Percentiles rank a stretch among this genome's conserved stretches.
Conservation (phyloP, 2,888 invertebrate genomes). For the Cheilosia vernalis region DNA sequence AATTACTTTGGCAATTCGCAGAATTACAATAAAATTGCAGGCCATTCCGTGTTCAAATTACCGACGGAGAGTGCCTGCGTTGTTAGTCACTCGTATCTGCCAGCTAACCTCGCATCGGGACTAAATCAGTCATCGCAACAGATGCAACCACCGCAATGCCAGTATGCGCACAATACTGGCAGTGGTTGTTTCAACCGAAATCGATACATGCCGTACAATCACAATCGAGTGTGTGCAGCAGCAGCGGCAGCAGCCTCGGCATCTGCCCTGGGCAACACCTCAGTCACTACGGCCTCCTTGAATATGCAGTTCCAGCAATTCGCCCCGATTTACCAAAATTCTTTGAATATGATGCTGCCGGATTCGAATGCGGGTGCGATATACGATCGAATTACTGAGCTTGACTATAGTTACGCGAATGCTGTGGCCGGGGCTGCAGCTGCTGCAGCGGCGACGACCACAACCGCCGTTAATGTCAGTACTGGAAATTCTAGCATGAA, state of each 20-base stretch:
- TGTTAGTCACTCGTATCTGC: conserved; percentile 33
- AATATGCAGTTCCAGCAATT: conserved; percentile 76
- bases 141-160: conserved; percentile 76
- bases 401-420: conserved; percentile 66
- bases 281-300: conserved; percentile 50
- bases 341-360: conserved; percentile 34
- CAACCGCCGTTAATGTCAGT: not conserved
- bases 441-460: conserved; percentile 44
- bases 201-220: conserved; percentile 82
- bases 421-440: conserved; percentile 54
- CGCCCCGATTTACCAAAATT: conserved; percentile 78
- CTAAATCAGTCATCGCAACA: conserved; percentile 37
- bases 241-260: conserved; percentile 75
- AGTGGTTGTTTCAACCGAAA: conserved; percentile 79
- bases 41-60: conserved; percentile 51
- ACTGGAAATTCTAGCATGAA: conserved; percentile 6
- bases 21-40: conserved; percentile 48
- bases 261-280: conserved; percentile 64
- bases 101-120: conserved; percentile 32
- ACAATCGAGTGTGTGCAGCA: conserved; percentile 78
- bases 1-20: conserved; percentile 57
- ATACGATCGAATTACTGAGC: conserved; percentile 46
- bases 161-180: conserved; percentile 76
- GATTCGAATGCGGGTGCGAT: conserved; percentile 29
- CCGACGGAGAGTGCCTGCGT: conserved; percentile 11